phyloP scores from a whole-genome alignment of 2,113 vertebrate species.

The Ageneiosus marmoratus region DNA sequence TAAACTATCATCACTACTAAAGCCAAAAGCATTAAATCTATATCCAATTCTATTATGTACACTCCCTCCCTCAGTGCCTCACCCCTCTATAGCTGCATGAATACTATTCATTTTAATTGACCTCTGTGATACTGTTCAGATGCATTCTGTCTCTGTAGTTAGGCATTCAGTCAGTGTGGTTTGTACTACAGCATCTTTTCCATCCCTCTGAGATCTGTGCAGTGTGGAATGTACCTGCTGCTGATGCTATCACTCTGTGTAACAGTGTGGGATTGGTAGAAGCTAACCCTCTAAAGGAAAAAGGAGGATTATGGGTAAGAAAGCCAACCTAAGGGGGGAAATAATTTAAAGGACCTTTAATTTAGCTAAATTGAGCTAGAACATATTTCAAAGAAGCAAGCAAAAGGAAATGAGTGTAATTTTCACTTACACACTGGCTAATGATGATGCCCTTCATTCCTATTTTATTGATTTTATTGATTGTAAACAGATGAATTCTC shows the following conservation, averaged over 20 bases:
- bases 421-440: too few species aligned
- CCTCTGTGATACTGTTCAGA: conserved; percentile 8
- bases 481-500: not conserved
- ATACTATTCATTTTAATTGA: conserved; percentile 27
- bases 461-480: not conserved
- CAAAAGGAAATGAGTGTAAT: not conserved
- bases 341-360: not conserved
- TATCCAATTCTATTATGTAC: conserved; percentile 54
- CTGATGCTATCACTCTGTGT: conserved; percentile 11
- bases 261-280: conserved; percentile 14
- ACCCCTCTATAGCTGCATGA: not conserved
- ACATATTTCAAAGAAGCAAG: not conserved
- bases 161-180: not conserved
- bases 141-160: not conserved
- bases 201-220: not conserved
- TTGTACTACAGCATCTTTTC: not conserved
- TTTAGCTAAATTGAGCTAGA: not conserved
- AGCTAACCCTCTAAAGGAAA: conserved; percentile 8
- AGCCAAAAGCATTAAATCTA: conserved; percentile 47
- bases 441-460: not conserved
- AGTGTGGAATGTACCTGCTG: conserved; percentile 20
- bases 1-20: conserved; percentile 59
- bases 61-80: not conserved
- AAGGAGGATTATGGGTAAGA: conserved; percentile 27
- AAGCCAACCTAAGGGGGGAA: not conserved